Base-by-base conservation (phyloP, 1,140 invertebrate species). In the Danaus plexippus region DNA sequence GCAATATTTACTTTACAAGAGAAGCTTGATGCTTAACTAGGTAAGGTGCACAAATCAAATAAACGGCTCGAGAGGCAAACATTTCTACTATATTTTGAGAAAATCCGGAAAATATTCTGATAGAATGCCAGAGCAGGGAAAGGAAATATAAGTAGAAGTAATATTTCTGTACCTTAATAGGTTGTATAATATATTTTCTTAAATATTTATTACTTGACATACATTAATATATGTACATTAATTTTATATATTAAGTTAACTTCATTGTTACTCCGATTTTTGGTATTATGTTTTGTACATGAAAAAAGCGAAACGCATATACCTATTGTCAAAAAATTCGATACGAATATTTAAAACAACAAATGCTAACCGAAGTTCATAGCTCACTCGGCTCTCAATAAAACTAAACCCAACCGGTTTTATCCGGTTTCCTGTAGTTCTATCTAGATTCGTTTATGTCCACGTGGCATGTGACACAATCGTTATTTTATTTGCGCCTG, bases 401-500 rank as follows among this genome's bases (percentile, higher is more conserved):
- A 22, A 48, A 48, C 47, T 48, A 50, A 50, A 50, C 40, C 32
- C 48, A 11, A 22, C 22, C 43, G 42, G 32, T 60, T 60, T 60
- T 60, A 60, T 60, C 58, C 32, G 42, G 52, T 60, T 55, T 44
- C 43, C 54, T 47, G 48, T 44, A 43, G 52, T 50, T 55, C 47
- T 43, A 48, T 48, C 52, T 43, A 47, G 52, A 54, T 52, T 51
- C 53, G 52, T 52, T 52, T 60, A 60, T 60, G 52, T 55, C 43
- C 58, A 44, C 58, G 52, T 48, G 58, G 55, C 58, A 47, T 55
- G 58, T 60, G 52, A 55, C 52, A 60, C 58, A 60, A 60, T 54
- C 58, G 52, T 60, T 60, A 60, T 60, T 60, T 60, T 60, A 60
- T 60, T 60, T 60, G 52, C 58, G 47, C 48, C 48, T 60, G 58